A percentile compares a stretch with the other conserved stretches of the same genome.
phyloP scores from a whole-genome alignment of 2,888 invertebrate species.

The Xestia sexstrigata region DNA sequence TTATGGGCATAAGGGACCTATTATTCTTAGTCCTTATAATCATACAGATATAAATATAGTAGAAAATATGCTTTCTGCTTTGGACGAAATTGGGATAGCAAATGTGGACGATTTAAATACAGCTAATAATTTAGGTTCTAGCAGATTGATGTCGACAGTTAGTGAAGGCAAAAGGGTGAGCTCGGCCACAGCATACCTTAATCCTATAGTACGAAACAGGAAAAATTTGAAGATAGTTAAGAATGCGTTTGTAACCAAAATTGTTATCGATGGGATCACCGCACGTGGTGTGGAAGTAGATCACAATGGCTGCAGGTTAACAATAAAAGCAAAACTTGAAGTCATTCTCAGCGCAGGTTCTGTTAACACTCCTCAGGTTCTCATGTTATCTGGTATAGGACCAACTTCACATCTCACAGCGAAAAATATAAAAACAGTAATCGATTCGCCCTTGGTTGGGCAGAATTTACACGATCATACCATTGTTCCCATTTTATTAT shows the following conservation, averaged over 20 bases:
- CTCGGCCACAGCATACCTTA: slow-evolving; percentile 50
- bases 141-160: slow-evolving; percentile 14
- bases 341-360: slow-evolving; percentile 59
- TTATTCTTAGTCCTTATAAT: slow-evolving; percentile 52
- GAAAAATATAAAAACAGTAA: slow-evolving; percentile 28
- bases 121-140: slow-evolving; percentile 46
- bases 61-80: slow-evolving; percentile 41
- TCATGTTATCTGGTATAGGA: slow-evolving; percentile 65
- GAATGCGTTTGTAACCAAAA: slow-evolving; percentile 47
- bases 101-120: slow-evolving; percentile 52
- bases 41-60: background rate
- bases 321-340: slow-evolving; percentile 47
- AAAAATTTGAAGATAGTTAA: slow-evolving; percentile 56
- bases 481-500: slow-evolving; percentile 29
- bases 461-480: slow-evolving; percentile 61
- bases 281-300: slow-evolving; percentile 49
- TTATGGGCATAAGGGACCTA: slow-evolving; percentile 61
- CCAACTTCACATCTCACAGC: slow-evolving; percentile 47
- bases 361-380: slow-evolving; percentile 51
- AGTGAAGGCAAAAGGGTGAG: slow-evolving; percentile 51
- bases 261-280: slow-evolving; percentile 32
- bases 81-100: slow-evolving; percentile 50
- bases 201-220: slow-evolving; percentile 32
- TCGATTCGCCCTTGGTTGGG: slow-evolving; percentile 59
- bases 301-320: slow-evolving; percentile 18